Conservation (phyloP, 2,888 invertebrate genomes). For the Anarsia innoxiella region DNA sequence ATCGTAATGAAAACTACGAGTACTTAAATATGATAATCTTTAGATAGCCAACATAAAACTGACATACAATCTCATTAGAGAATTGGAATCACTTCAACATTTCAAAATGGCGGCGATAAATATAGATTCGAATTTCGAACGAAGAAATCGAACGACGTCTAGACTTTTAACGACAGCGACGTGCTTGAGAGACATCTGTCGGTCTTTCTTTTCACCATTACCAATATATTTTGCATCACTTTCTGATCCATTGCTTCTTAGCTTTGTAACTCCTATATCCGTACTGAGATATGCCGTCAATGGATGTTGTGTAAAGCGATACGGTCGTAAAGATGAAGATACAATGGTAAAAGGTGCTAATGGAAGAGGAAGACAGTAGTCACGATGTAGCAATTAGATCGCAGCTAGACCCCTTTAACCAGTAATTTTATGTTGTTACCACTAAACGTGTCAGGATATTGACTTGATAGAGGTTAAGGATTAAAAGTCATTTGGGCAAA, state of each 20-base stretch:
- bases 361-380: slow-evolving; percentile 56
- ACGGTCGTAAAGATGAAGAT: slow-evolving; percentile 18
- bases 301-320: slow-evolving; percentile 17
- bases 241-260: too few relatives aligned
- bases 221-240: too few relatives aligned
- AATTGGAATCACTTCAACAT: slow-evolving; percentile 7
- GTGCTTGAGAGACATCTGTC: slow-evolving; percentile 24
- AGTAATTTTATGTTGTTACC: slow-evolving; percentile 63
- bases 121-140: slow-evolving; percentile 20
- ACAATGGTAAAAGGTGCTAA: slow-evolving; percentile 39
- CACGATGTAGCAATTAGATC: slow-evolving; percentile 66
- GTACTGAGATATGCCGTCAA: too few relatives aligned
- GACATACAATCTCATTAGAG: slow-evolving; percentile 10
- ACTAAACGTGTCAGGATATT: slow-evolving; percentile 43
- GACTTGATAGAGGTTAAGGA: too few relatives aligned
- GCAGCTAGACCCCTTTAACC: slow-evolving; percentile 55
- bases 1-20: too few relatives aligned
- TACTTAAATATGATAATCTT: too few relatives aligned
- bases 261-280: too few relatives aligned
- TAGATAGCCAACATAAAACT: too few relatives aligned
- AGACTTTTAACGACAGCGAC: slow-evolving; percentile 45
- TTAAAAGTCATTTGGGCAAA: too few relatives aligned
- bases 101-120: slow-evolving; percentile 24
- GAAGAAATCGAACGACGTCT: slow-evolving; percentile 43
- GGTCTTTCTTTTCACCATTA: too few relatives aligned